Evolutionary conservation across 2,113 vertebrate genomes (phyloP).

Genomic region (Peromyscus leucopus): DNA sequence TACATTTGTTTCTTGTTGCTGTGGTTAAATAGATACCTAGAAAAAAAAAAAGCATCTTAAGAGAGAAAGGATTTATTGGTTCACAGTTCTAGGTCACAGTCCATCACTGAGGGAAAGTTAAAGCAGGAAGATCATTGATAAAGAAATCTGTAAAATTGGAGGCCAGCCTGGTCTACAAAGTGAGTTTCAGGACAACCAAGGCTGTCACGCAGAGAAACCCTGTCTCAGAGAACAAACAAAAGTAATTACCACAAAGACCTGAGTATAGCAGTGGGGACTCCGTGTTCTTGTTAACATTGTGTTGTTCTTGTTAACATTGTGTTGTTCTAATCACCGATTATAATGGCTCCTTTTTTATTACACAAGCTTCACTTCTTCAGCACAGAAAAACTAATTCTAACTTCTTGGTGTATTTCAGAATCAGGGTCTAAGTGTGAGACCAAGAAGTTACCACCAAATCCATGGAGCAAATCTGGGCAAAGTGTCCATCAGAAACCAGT

Average conservation of each 20-base stretch:
- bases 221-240: not conserved
- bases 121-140: not conserved
- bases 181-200: not conserved
- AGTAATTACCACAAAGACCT: not conserved
- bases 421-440: conserved; percentile 53
- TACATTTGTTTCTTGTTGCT: not conserved
- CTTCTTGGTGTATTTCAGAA: conserved; percentile 77
- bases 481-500: conserved; percentile 26
- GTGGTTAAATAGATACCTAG: not conserved
- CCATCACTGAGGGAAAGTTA: not conserved
- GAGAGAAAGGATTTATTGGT: not conserved
- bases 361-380: not conserved
- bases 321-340: not conserved
- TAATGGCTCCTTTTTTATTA: not conserved
- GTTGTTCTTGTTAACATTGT: not conserved
- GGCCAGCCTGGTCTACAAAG: not conserved
- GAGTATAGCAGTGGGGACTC: not conserved
- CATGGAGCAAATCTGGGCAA: conserved; percentile 26
- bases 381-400: conserved; percentile 49
- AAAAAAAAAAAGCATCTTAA: not conserved
- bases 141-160: not conserved
- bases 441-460: conserved; percentile 60
- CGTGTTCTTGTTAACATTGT: not conserved
- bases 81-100: not conserved
- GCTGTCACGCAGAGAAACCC: not conserved